Evolutionary conservation across 1,140 invertebrate genomes (phyloP), one percentile per base, ranked within the genome.

Genomic region (Ceratitis capitata): DNA sequence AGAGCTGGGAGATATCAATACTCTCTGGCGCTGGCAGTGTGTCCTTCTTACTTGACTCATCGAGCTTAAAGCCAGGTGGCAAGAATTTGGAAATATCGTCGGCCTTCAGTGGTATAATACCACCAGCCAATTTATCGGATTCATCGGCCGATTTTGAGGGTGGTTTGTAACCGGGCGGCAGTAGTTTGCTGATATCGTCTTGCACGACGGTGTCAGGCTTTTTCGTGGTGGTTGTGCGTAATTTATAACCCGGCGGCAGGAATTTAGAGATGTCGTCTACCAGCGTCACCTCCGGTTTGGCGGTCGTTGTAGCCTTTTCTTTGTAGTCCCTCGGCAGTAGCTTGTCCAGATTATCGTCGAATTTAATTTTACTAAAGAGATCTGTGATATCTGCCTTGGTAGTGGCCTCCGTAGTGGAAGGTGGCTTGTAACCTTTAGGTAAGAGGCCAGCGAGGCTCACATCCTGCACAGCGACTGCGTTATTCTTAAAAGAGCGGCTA

Each of bases 261-360:
- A 96, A 93, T 86, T 94, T 94, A 35, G 93, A 94, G 19, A 95
- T 88, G 86, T 95, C 94, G 32, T 91, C 90, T 14, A 89, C 86
- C 0, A 86, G 42, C 2, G 83, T 86, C 7, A 88, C 87, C 14
- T 87, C 88, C 23, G 87, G 91, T 86, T 90, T 91, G 58, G 86
- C 69, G 2, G 87, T 89, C 5, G 87, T 88, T 69, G 64, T 87
- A 82, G 84, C 87, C 42, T 32, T 51, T 12, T 35, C 49, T 83
- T 93, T 95, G 88, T 94, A 95, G 87, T 94, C 95, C 86, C 95
- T 94, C 26, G 95, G 96, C 53, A 96, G 90, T 19, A 95, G 93
- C 10, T 94, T 87, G 1, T 89, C 88, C 19, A 91, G 53, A 26
- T 86, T 90, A 14, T 87, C 85, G 7, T 92, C 90, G 56, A 91